Percentiles rank a stretch among this genome's conserved stretches.
Conservation (phyloP, 2,888 invertebrate species). For the Pecten maximus region DNA sequence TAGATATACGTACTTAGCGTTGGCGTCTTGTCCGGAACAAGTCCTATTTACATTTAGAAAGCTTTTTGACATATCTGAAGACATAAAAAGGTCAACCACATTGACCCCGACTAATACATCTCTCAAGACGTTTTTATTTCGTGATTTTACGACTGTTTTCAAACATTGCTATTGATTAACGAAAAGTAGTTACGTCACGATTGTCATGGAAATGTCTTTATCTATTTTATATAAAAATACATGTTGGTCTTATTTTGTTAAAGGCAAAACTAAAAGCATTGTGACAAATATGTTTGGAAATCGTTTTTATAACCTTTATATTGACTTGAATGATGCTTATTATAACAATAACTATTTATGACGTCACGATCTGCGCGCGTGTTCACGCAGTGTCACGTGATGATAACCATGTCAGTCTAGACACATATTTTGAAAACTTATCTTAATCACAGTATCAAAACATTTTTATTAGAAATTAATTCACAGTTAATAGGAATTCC, state of each 20-base stretch:
- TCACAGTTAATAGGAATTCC: too few species aligned
- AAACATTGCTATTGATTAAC: neutral
- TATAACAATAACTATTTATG: too few species aligned
- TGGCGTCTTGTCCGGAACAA: neutral
- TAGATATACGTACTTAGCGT: neutral
- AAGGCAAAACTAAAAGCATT: neutral
- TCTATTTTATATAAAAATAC: neutral
- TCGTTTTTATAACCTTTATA: too few species aligned
- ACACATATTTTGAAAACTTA: too few species aligned
- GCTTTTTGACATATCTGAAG: conserved; percentile 24
- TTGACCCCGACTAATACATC: neutral
- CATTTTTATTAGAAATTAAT: too few species aligned
- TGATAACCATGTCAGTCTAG: too few species aligned
- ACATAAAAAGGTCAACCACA: neutral
- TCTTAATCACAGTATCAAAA: too few species aligned
- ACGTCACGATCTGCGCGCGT: too few species aligned
- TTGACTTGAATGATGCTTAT: too few species aligned
- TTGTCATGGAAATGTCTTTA: neutral
- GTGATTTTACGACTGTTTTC: neutral
- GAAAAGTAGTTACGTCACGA: neutral
- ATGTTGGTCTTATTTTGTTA: neutral
- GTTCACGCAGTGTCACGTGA: too few species aligned
- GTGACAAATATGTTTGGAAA: too few species aligned
- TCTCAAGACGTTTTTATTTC: neutral
- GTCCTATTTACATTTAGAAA: conserved; percentile 12